Evolutionary conservation across 2,888 invertebrate species (phyloP), one percentile per base, ranked within the genome.

Genomic region (Tetranychus truncatus): DNA sequence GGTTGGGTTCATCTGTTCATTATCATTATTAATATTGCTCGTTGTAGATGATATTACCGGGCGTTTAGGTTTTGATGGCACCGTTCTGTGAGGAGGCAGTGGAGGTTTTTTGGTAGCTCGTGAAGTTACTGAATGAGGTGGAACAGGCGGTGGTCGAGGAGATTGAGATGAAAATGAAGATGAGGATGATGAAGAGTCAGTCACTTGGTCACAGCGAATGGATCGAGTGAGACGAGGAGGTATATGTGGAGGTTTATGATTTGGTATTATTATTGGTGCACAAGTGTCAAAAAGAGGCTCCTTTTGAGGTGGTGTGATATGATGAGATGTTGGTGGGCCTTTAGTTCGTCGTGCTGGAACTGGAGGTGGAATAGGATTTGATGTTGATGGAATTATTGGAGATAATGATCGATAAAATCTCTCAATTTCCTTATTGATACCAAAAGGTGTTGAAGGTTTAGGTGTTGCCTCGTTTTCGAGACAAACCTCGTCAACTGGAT

Each of bases 401-500:
- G 55, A 55, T 15, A 55, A 9, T 15, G 55, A 55, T 55, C 55
- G 55, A 55, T 55, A 55, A 55, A 55, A 55, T 55, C 15, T 55
- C 55, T 55, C 55, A 15, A 55, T 55, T 55, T 55, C 55, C 55
- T 8, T 55, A 55, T 55, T 55, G 15, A 55, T 55, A 15, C 55
- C 55, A 55, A 55, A 55, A 15, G 55, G 55, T 55, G 55, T 55
- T 55, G 55, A 55, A 18, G 67, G 67, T 18, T 67, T 24, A 67
- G 67, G 67, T 67, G 67, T 67, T 8, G 20, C 20, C 9, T 20
- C 67, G 9, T 67, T 8, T 11, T 67, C 21, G 0, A 67, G 67
- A 21, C 24, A 21, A 67, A 9, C 11, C n/a, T 67, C 24, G 11
- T 72, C 75, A 15, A 71, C 77, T 11, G 82, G 82, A 78, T 83